These are phyloP conservation scores for Pachymerium ferrugineum DNA, from an alignment of 2,888 invertebrate genomes.

Conservation along the genomic window DNA sequence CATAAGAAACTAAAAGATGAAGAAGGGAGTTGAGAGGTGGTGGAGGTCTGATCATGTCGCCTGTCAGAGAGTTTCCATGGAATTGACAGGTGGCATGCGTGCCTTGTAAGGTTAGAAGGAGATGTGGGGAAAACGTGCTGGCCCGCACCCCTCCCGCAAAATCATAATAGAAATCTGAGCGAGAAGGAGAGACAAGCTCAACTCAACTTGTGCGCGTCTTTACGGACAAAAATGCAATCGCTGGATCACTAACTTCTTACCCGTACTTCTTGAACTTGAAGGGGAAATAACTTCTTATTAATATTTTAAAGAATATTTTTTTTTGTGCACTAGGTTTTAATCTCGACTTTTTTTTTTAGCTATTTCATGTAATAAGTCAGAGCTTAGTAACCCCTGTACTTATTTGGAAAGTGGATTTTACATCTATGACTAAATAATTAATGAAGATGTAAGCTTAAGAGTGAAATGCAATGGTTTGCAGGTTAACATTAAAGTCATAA, in stretches of 20 bases:
- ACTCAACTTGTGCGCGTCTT: neutral
- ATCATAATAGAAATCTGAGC: conserved; percentile 13
- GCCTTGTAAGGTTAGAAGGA: neutral
- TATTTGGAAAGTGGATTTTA: too few species aligned
- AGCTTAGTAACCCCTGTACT: too few species aligned
- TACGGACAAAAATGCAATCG: neutral
- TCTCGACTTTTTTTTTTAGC: too few species aligned
- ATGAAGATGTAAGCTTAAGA: too few species aligned
- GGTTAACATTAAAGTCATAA: too few species aligned
- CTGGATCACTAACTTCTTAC: neutral
- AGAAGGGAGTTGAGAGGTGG: neutral
- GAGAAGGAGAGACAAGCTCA: conserved; percentile 2
- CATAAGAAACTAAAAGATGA: neutral
- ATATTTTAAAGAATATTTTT: neutral
- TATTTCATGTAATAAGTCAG: too few species aligned
- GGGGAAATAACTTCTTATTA: neutral
- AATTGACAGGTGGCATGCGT: conserved; percentile 8
- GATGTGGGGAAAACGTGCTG: neutral
- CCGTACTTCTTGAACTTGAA: too few species aligned
- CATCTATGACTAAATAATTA: too few species aligned
- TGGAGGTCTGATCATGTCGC: neutral
- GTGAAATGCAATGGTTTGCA: too few species aligned
- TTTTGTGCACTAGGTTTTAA: too few species aligned
- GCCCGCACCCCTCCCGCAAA: neutral
- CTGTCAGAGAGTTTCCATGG: conserved; percentile 4